Base-by-base conservation (phyloP, 2,113 vertebrate species). In the Perca fluviatilis region DNA sequence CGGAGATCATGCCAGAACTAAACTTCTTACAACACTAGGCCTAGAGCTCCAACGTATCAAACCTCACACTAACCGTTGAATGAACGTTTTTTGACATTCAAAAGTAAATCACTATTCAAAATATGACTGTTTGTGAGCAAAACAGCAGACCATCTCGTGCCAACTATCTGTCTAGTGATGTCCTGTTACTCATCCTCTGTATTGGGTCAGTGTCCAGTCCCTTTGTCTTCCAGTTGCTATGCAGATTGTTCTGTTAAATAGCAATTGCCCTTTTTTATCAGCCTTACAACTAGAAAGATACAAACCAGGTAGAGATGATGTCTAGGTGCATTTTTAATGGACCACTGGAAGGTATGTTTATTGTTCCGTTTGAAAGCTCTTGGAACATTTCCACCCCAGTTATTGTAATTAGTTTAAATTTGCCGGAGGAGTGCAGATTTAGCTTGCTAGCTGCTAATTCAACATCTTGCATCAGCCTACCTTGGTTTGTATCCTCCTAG, bases 271-370 rank as follows among this genome's bases (percentile, higher is more conserved):
- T 94, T 83, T 83, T 87, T 88, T 86, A 89, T 97, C 96, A 96
- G 97, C 97, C 97, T 99, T 98, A 98, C 96, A 94, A 95, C 96
- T 96, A 95, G 95, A 95, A 95, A 92, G 96, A 92, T 93, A 86
- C 82, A 93, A 93, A 93, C 91, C 86, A 92, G 81, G 88, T 80
- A 46, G 76, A 27, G 74, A 54, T 80, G 86, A 89, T 82, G 92
- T 68, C 43, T 13, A 58, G 70, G 58, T 85, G 83, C 68, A 21
- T 79, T 86, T 87, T 77, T 49, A 83, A 78, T 60, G 73, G 82
- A 78, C 81, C 64, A 81, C 84, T 86, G 86, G 80, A 91, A 65
- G 79, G 68, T 69, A 25, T 57, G 66, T 46, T 72, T 62, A 19
- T 56, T 76, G 64, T 88, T 85, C 74, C 57, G 50, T 43, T 63